phyloP scores from a whole-genome alignment of 2,797 vertebrate genomes.

The Danio aesculapii region DNA sequence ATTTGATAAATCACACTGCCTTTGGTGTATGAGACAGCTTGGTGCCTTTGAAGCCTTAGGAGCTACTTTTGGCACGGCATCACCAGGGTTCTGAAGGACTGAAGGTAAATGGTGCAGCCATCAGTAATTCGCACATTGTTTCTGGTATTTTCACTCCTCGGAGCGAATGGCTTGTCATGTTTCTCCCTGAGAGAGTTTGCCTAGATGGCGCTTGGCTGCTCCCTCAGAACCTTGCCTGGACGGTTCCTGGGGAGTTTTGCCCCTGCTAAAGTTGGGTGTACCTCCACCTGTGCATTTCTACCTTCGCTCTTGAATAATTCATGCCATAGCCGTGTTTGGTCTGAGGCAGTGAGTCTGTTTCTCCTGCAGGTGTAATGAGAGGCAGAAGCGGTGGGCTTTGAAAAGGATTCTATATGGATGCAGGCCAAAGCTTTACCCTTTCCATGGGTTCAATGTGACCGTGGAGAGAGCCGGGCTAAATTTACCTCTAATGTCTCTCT shows the following conservation, averaged over 20 bases:
- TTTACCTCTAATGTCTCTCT: slow-evolving; percentile 59
- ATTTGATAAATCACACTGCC: slow-evolving; percentile 59
- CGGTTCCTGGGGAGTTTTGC: slow-evolving; percentile 34
- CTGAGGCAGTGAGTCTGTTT: slow-evolving; percentile 70
- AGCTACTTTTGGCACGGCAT: slow-evolving; percentile 32
- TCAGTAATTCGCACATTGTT: slow-evolving; percentile 58
- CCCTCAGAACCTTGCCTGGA: slow-evolving; percentile 22
- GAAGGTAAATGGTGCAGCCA: slow-evolving; percentile 32
- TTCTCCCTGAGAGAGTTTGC: slow-evolving; percentile 49
- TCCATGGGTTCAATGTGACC: slow-evolving; percentile 43
- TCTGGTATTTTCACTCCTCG: slow-evolving; percentile 26
- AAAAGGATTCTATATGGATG: slow-evolving; percentile 60
- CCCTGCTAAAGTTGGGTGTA: neutral
- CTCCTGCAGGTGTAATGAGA: slow-evolving; percentile 80
- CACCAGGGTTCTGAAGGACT: slow-evolving; percentile 37
- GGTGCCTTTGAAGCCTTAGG: slow-evolving; percentile 44
- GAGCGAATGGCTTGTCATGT: slow-evolving; percentile 51
- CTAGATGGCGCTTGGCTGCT: slow-evolving; percentile 1
- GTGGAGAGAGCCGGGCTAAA: slow-evolving; percentile 55
- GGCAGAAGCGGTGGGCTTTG: slow-evolving; percentile 71
- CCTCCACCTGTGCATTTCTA: slow-evolving; percentile 66
- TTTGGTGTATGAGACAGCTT: slow-evolving; percentile 33
- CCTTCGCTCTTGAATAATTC: slow-evolving; percentile 78
- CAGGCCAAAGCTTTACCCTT: slow-evolving; percentile 56
- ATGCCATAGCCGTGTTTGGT: slow-evolving; percentile 60